Percentiles rank a stretch among this genome's conserved stretches.
phyloP scores from a whole-genome alignment of 2,888 invertebrate genomes.

The Loripinus fragilis region DNA sequence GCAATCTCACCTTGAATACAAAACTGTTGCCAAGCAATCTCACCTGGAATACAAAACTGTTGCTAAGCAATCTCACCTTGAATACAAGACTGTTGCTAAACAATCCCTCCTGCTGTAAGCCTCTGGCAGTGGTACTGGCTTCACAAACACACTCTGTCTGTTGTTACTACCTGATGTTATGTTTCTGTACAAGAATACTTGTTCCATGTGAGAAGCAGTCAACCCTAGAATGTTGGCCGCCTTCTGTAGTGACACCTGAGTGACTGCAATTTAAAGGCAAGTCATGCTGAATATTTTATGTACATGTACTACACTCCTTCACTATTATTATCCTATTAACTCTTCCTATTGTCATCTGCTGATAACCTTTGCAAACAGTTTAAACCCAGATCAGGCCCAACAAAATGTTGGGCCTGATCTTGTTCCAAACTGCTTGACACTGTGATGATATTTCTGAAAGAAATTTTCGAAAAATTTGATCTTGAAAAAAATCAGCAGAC shows the following conservation, averaged over 20 bases:
- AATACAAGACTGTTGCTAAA: conserved; percentile 77
- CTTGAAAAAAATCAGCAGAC: too few species aligned
- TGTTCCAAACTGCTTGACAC: too few species aligned
- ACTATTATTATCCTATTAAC: too few species aligned
- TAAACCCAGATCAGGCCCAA: too few species aligned
- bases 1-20: conserved; percentile 76
- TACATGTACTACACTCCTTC: too few species aligned
- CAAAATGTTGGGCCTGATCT: too few species aligned
- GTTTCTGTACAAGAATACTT: conserved; percentile 69
- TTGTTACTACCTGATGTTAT: conserved; percentile 70
- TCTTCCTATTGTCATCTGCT: too few species aligned
- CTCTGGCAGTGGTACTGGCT: conserved; percentile 73
- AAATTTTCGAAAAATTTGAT: too few species aligned
- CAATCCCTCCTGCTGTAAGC: conserved; percentile 74
- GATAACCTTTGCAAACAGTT: too few species aligned
- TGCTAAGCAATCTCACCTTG: conserved; percentile 72
- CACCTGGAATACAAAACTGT: too few species aligned
- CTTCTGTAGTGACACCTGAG: conserved; percentile 39
- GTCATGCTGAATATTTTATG: too few species aligned
- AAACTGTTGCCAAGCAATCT: conserved; percentile 76
- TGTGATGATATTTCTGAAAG: too few species aligned
- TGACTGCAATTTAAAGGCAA: conserved; percentile 35
- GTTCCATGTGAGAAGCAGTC: conserved; percentile 61
- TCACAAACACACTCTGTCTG: conserved; percentile 75
- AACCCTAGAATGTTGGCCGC: conserved; percentile 68